A percentile compares a stretch with the other conserved stretches of the same genome.
Evolutionary conservation across 1,140 invertebrate species (phyloP).

Genomic region (Copidosoma floridanum): DNA sequence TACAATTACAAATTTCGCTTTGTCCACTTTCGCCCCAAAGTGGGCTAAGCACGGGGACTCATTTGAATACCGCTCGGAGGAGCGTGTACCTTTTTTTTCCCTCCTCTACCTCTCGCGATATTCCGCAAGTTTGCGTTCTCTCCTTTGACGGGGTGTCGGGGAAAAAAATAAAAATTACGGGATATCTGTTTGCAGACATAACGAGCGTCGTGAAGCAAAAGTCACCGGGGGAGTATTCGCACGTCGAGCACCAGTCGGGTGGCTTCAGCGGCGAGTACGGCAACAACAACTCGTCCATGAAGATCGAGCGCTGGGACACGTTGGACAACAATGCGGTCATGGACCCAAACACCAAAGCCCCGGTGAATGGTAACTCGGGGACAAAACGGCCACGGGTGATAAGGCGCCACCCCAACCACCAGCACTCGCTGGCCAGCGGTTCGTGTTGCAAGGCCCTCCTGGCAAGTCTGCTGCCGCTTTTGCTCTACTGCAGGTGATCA

Average conservation of each 20-base stretch:
- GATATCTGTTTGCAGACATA: slow-evolving; percentile 8
- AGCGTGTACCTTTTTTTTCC: no score
- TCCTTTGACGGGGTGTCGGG: no score
- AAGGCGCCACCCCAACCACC: not conserved
- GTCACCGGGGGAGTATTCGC: no score
- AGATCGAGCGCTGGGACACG: slow-evolving; percentile 22
- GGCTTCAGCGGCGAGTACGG: not conserved
- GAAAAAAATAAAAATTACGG: no score
- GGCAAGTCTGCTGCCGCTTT: not conserved
- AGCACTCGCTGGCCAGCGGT: not conserved
- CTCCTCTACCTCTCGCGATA: no score
- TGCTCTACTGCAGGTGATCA: slow-evolving; percentile 18
- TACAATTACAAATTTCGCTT: slow-evolving; percentile 18
- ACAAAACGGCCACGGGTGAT: not conserved
- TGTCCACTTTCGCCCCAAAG: not conserved
- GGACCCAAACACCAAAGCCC: not conserved
- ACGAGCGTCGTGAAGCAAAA: slow-evolving; percentile 11
- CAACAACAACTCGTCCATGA: not conserved
- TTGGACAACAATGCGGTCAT: slow-evolving; percentile 34
- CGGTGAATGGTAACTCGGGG: no score
- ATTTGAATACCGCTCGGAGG: not conserved
- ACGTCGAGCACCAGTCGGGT: not conserved
- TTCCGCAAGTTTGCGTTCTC: no score
- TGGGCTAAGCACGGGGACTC: slow-evolving; percentile 3
- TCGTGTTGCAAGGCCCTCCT: not conserved